Conservation (phyloP, 2,888 invertebrate genomes). For the Nomada ferruginata region DNA sequence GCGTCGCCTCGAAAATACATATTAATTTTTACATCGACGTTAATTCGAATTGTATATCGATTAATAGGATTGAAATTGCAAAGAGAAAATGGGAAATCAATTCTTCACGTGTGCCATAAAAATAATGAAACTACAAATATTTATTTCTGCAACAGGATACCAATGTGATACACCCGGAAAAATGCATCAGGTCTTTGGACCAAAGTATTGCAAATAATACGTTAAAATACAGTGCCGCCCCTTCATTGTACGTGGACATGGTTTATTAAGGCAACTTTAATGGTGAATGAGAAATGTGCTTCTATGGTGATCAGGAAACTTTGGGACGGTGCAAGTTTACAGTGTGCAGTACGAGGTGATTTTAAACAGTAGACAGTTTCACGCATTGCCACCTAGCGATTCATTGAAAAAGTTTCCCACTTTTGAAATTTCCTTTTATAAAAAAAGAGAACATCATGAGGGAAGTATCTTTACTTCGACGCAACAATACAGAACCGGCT, state of each 20-base stretch:
- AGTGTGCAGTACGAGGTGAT: background rate
- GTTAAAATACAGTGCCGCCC: background rate
- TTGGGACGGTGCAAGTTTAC: background rate
- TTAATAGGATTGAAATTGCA: too few relatives aligned
- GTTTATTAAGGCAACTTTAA: background rate
- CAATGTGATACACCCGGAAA: background rate
- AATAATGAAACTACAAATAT: background rate
- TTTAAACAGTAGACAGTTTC: slow-evolving; percentile 26
- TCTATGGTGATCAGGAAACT: slow-evolving; percentile 11
- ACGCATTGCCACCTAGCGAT: background rate
- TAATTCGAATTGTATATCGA: too few relatives aligned
- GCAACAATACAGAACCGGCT: too few relatives aligned
- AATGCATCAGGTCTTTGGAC: background rate
- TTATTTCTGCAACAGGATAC: background rate
- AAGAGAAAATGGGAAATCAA: background rate
- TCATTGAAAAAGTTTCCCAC: too few relatives aligned
- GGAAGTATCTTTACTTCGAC: too few relatives aligned
- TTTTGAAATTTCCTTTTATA: too few relatives aligned
- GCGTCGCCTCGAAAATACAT: too few relatives aligned
- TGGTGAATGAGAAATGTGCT: slow-evolving; percentile 9
- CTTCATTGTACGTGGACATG: background rate
- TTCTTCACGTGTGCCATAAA: background rate
- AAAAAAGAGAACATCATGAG: too few relatives aligned
- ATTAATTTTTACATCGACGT: too few relatives aligned
- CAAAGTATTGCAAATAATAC: background rate